Conservation (phyloP, 2,113 vertebrate genomes). For the Laterallus jamaicensis region DNA sequence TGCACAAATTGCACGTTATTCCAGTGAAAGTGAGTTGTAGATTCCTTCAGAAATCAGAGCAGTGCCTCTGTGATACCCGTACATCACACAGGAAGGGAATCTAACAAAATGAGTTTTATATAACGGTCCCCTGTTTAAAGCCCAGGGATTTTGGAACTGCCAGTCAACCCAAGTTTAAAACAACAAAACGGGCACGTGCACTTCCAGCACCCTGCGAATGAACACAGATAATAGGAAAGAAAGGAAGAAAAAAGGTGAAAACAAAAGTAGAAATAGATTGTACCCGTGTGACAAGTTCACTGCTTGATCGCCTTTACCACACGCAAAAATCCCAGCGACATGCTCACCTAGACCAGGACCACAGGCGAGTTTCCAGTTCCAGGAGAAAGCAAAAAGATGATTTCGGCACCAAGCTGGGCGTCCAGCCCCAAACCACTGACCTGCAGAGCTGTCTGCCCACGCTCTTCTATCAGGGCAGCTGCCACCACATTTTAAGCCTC, state of each 20-base stretch:
- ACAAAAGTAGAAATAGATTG: fast-evolving
- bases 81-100: neutral
- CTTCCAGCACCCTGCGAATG: neutral
- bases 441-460: neutral
- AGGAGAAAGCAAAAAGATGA: neutral
- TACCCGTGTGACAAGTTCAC: neutral
- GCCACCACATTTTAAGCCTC: neutral
- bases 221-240: neutral
- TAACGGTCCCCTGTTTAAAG: neutral
- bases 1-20: neutral
- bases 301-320: neutral
- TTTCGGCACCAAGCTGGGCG: fast-evolving
- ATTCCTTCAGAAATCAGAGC: neutral
- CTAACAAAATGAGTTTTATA: neutral
- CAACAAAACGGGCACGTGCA: fast-evolving
- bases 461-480: neutral
- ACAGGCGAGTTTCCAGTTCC: neutral
- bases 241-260: neutral
- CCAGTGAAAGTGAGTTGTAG: neutral
- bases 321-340: neutral
- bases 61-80: fast-evolving
- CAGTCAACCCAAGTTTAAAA: neutral
- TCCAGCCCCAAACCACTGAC: neutral
- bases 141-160: neutral
- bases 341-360: neutral